Evolutionary conservation across 2,888 invertebrate genomes (phyloP).

Genomic region (Chesias legatella): DNA sequence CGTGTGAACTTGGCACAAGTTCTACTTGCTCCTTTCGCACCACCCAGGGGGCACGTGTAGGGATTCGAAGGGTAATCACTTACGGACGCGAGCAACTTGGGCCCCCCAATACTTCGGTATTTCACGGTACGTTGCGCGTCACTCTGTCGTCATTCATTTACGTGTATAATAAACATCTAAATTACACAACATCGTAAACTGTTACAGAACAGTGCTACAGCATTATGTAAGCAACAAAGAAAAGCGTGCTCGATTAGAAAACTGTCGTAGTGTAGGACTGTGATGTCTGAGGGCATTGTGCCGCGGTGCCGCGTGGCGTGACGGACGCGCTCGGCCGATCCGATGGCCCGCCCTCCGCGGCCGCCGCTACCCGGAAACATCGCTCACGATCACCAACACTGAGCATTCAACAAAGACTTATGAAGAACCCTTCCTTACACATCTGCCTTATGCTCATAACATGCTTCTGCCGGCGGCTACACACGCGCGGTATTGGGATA

Average conservation of each 20-base stretch:
- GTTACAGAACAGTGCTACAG: background rate
- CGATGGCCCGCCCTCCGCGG: constrained; percentile 46
- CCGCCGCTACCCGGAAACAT: constrained; percentile 44
- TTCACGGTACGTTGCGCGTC: too few species aligned
- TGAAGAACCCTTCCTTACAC: background rate
- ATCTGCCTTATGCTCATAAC: too few species aligned
- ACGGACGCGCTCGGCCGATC: constrained; percentile 65
- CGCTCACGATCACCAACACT: constrained; percentile 34
- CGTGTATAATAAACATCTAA: too few species aligned
- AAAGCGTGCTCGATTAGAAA: constrained; percentile 31
- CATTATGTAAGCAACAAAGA: constrained; percentile 18
- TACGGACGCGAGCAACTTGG: too few species aligned
- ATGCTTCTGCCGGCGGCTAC: too few species aligned
- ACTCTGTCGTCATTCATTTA: too few species aligned
- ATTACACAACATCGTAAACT: background rate
- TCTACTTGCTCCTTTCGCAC: too few species aligned
- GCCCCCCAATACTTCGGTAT: too few species aligned
- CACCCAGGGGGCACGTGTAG: too few species aligned
- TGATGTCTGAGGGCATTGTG: constrained; percentile 53
- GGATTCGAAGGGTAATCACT: too few species aligned
- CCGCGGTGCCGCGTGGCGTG: constrained; percentile 49
- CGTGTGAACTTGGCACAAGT: too few species aligned
- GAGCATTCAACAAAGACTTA: constrained; percentile 1
- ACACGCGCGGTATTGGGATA: too few species aligned
- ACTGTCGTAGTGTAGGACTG: constrained; percentile 40